Evolutionary conservation across 2,113 vertebrate genomes (phyloP).

Genomic region (Lophura nycthemera): DNA sequence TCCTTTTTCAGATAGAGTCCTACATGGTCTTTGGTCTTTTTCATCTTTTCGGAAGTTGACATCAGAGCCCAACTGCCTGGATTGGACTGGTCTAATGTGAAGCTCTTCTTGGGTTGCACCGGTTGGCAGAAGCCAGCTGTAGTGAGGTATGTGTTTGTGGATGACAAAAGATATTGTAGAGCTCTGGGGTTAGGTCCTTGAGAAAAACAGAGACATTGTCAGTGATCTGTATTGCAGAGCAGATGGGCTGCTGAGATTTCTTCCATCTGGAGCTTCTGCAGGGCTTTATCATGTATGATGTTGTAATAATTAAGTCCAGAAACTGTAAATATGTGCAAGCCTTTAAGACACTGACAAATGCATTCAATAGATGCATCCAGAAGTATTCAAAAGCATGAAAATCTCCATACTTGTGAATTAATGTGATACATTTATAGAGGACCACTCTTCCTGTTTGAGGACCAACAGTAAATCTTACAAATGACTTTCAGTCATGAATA

Average conservation of each 20-base stretch:
- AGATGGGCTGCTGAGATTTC: neutral
- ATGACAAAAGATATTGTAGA: neutral
- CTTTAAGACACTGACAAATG: neutral
- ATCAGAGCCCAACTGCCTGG: accelerated
- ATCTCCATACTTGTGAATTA: neutral
- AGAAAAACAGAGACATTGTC: neutral
- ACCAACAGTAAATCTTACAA: neutral
- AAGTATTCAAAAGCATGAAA: neutral
- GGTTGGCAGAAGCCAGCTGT: neutral
- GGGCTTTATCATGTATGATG: neutral
- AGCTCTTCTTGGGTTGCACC: neutral
- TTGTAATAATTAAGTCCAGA: neutral
- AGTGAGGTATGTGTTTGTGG: accelerated
- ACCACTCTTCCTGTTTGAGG: neutral
- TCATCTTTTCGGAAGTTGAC: neutral
- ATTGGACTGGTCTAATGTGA: neutral
- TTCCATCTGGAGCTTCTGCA: neutral
- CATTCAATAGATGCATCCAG: neutral
- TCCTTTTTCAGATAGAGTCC: neutral
- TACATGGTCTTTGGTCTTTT: neutral
- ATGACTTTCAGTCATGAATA: neutral
- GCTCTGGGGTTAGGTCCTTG: too few relatives aligned
- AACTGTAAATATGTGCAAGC: neutral
- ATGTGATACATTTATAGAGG: neutral
- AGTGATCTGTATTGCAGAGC: neutral